phyloP scores from a whole-genome alignment of 2,113 vertebrate genomes.

The Malurus alboscapulatus region DNA sequence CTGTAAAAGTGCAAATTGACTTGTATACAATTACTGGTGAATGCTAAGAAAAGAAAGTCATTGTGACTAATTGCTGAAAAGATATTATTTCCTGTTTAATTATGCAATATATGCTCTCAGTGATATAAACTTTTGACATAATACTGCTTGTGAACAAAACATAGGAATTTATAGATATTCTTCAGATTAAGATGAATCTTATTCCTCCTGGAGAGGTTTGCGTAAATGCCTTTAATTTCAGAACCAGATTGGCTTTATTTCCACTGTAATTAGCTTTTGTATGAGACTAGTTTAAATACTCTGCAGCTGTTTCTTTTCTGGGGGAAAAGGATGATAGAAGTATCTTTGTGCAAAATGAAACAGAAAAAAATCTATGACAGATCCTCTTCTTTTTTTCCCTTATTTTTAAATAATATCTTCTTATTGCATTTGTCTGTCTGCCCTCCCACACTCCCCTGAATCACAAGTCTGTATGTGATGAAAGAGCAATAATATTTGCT shows the following conservation, averaged over 20 bases:
- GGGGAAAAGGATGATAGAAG: not conserved
- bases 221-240: conserved; percentile 39
- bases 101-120: not conserved
- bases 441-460: conserved; percentile 4
- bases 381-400: not conserved
- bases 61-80: conserved; percentile 6
- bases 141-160: conserved; percentile 1
- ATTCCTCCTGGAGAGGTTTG: not conserved
- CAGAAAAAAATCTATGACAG: conserved; percentile 3
- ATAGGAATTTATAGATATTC: not conserved
- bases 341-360: conserved; percentile 1
- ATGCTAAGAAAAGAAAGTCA: not conserved
- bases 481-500: conserved; percentile 61
- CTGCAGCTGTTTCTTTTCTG: conserved; percentile 55
- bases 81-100: conserved; percentile 28
- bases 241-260: conserved; percentile 43
- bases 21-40: not conserved
- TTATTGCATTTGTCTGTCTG: conserved; percentile 15
- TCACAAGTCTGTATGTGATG: conserved; percentile 16
- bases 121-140: not conserved
- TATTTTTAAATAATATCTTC: not conserved
- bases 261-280: conserved; percentile 49
- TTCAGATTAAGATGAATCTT: not conserved
- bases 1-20: not conserved
- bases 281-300: conserved; percentile 41